Evolutionary conservation across 2,888 invertebrate genomes (phyloP).

Genomic region (Diachrysia chrysitis): DNA sequence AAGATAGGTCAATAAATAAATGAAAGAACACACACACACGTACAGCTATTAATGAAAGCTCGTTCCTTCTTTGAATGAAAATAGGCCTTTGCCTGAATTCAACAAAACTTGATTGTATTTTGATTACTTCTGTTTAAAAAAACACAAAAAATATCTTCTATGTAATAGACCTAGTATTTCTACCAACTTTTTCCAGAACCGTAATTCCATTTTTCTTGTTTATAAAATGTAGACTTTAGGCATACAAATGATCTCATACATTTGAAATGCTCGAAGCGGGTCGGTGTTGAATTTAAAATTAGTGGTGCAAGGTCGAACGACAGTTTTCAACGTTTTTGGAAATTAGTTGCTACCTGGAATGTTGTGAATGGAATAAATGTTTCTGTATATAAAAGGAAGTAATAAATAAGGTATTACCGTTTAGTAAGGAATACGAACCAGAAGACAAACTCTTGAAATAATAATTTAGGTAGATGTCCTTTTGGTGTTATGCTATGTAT

Average conservation of each 20-base stretch:
- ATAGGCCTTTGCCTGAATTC: too few relatives aligned
- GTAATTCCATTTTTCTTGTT: conserved; percentile 38
- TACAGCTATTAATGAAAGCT: too few relatives aligned
- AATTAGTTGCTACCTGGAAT: conserved; percentile 12
- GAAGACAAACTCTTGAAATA: not conserved
- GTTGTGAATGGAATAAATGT: conserved; percentile 10
- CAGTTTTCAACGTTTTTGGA: conserved; percentile 26
- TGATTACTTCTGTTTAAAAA: too few relatives aligned
- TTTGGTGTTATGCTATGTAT: not conserved
- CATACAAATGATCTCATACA: conserved; percentile 43
- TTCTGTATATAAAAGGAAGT: conserved; percentile 10
- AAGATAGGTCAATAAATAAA: too few relatives aligned
- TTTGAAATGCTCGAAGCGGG: conserved; percentile 29
- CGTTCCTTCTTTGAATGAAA: too few relatives aligned
- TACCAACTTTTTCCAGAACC: conserved; percentile 14
- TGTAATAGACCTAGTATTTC: conserved; percentile 27
- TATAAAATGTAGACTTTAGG: conserved; percentile 26
- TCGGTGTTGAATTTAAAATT: conserved; percentile 37
- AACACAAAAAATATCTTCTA: conserved; percentile 2
- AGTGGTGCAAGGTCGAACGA: conserved; percentile 46
- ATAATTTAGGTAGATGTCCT: not conserved
- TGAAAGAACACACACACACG: too few relatives aligned
- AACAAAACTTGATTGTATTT: too few relatives aligned
- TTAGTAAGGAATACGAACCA: not conserved
- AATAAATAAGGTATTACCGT: not conserved